These are phyloP conservation scores for Elmis aenea DNA, from an alignment of 2,888 invertebrate genomes.

Conservation along the genomic window DNA sequence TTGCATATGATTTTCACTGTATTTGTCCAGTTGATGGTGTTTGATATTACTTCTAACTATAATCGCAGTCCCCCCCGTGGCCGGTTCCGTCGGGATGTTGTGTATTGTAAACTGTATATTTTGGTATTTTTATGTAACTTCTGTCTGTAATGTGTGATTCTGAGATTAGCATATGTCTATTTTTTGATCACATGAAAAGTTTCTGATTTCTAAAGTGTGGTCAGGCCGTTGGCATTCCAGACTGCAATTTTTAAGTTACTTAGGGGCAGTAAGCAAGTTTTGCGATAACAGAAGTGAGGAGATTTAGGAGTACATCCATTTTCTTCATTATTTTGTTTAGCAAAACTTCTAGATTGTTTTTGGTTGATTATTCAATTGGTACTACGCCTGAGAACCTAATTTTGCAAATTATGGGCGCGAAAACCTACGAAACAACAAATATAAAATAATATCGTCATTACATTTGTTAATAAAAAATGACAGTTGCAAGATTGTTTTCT, in stretches of 20 bases:
- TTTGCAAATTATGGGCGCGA: too few relatives aligned
- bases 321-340: conserved; percentile 8
- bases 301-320: conserved; percentile 5
- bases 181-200: conserved; percentile 11
- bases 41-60: conserved; percentile 19
- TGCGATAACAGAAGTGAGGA: conserved; percentile 11
- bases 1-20: conserved; percentile 15
- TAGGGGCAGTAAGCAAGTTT: conserved; percentile 13
- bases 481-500: too few relatives aligned
- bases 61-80: conserved; percentile 16
- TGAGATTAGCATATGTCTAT: conserved; percentile 22
- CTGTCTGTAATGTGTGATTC: conserved; percentile 18
- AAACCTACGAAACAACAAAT: too few relatives aligned
- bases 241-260: conserved; percentile 18
- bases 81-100: conserved; percentile 15
- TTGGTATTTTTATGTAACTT: conserved; percentile 17
- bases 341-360: conserved; percentile 5
- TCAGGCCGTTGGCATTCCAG: conserved; percentile 24
- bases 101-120: too few relatives aligned
- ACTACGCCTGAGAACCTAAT: too few relatives aligned
- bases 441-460: too few relatives aligned
- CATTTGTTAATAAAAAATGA: too few relatives aligned
- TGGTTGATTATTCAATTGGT: too few relatives aligned
- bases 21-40: conserved; percentile 16
- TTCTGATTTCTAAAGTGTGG: conserved; percentile 13